These are phyloP conservation scores for Steatornis caripensis DNA, from an alignment of 2,113 vertebrate species.

Conservation along the genomic window DNA sequence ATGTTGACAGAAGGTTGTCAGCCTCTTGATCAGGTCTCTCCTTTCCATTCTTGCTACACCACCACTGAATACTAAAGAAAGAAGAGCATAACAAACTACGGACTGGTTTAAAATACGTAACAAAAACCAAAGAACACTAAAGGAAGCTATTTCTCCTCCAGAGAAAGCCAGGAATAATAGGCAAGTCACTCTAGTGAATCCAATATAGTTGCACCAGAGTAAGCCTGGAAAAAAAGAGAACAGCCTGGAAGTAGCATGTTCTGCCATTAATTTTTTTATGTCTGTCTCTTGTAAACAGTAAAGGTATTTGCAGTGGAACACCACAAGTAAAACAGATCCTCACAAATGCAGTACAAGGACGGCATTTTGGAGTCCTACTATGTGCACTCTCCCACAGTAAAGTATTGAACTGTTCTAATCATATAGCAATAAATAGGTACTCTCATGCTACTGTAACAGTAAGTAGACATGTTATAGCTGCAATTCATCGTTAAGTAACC, in stretches of 20 bases:
- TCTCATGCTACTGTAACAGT: background rate
- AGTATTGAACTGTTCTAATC: background rate
- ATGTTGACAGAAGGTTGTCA: background rate
- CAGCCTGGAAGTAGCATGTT: fast-evolving
- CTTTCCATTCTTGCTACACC: background rate
- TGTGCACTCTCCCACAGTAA: background rate
- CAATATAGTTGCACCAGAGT: background rate
- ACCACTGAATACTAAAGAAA: background rate
- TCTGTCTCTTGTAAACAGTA: background rate
- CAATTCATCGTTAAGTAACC: background rate
- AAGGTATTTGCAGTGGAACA: background rate
- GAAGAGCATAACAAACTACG: background rate
- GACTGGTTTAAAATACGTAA: background rate
- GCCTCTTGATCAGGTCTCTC: background rate
- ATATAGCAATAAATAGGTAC: background rate
- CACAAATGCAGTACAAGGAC: fast-evolving
- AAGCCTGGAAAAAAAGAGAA: background rate
- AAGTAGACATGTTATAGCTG: background rate
- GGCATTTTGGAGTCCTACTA: background rate
- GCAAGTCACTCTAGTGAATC: background rate
- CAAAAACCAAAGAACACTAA: background rate
- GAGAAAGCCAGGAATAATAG: background rate
- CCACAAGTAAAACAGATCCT: background rate
- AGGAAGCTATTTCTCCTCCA: background rate
- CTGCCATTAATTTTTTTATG: background rate